Evolutionary conservation across 2,888 invertebrate genomes (phyloP), one percentile per base, ranked within the genome.

Genomic region (Acanthoscelides obtectus): DNA sequence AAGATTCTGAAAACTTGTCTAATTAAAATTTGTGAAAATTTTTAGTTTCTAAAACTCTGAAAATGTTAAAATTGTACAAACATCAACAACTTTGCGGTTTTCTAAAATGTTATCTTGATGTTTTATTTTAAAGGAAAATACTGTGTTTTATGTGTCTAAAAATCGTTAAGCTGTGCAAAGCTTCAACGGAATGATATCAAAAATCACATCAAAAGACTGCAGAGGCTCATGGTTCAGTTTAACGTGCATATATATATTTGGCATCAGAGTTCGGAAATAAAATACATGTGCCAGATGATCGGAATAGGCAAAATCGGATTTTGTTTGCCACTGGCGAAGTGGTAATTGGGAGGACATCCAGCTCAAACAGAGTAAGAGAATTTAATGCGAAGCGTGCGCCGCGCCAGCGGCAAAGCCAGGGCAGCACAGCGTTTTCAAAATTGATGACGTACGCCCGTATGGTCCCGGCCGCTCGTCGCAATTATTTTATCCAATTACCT

Each of bases 321-420:
- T 45, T 45, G 45, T 45, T 45, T 45, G 45, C 45, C 45, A 12
- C 45, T 45, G 45, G 70, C 70, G 67, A 69, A 68, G 20, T 22
- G 69, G 71, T 71, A 73, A 71, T 73, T 73, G 69, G 69, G 69
- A 71, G 71, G 68, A 73, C 71, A 73, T 73, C 71, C 71, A 69
- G 64, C 67, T 73, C 69, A 71, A 71, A 69, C 69, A 69, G 71
- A 69, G 71, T 65, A 71, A 71, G 69, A 71, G 64, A 71, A 71
- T 71, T 71, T 71, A 71, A 71, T 71, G 68, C 69, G 66, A 45
- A 20, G 66, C 8, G 69, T 27, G 66, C 68, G 63, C 17, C n/a
- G n/a, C n/a, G n/a, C n/a, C n/a, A n/a, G n/a, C n/a, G n/a, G n/a
- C n/a, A n/a, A n/a, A n/a, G n/a, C n/a, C 68, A 45, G 45, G 45